phyloP scores from a whole-genome alignment of 2,888 invertebrate genomes.

The Pterostichus niger region DNA sequence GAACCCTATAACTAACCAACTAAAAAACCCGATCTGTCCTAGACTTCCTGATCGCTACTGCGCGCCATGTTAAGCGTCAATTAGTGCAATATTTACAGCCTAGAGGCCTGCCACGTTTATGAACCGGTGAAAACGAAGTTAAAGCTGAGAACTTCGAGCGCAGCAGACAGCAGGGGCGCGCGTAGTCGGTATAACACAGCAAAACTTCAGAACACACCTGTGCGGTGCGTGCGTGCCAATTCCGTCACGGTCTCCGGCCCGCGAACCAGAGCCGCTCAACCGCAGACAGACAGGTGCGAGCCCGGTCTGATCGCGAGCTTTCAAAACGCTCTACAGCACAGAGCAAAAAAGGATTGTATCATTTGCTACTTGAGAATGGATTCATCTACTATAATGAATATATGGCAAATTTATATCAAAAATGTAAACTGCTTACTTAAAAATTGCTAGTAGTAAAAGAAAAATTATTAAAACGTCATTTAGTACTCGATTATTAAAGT shows the following conservation, averaged over 20 bases:
- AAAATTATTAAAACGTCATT: too few species aligned
- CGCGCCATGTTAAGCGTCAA: conserved; percentile 32
- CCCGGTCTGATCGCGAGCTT: neutral
- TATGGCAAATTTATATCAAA: too few species aligned
- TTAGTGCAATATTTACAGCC: conserved; percentile 48
- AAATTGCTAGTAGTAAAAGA: too few species aligned
- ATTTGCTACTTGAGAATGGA: too few species aligned
- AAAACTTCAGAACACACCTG: conserved; percentile 33
- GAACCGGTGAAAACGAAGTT: conserved; percentile 14
- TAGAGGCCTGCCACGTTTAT: neutral
- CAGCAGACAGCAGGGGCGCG: conserved; percentile 31
- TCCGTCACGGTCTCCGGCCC: conserved; percentile 27
- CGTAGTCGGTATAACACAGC: conserved; percentile 2
- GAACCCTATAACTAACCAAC: too few species aligned
- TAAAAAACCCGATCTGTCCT: too few species aligned
- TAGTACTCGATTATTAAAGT: too few species aligned
- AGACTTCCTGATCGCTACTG: conserved; percentile 25
- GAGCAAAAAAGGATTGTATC: too few species aligned
- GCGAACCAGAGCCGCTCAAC: conserved; percentile 13
- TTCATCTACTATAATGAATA: too few species aligned
- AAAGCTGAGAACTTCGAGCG: neutral
- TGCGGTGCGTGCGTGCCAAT: conserved; percentile 46
- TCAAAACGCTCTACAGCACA: neutral
- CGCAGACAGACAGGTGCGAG: conserved; percentile 49
- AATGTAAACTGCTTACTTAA: too few species aligned